These are phyloP conservation scores for Rhipidura dahli DNA, from an alignment of 2,113 vertebrate species.

Conservation along the genomic window DNA sequence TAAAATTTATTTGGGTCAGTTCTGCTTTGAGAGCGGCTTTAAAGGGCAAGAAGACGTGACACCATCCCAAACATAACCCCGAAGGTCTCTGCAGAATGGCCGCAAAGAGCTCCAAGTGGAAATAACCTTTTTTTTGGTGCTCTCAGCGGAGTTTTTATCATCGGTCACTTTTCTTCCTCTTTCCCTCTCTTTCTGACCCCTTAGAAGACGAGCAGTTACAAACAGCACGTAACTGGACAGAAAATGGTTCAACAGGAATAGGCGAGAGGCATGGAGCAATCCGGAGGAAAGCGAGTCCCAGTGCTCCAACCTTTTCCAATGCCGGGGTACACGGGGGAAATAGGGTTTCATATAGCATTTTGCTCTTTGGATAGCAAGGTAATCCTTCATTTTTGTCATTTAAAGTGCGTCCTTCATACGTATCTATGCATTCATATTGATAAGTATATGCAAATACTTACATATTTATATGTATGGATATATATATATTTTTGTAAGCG, in stretches of 20 bases:
- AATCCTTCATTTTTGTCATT: background rate
- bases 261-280: background rate
- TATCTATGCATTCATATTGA: background rate
- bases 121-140: background rate
- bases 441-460: background rate
- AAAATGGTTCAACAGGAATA: background rate
- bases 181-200: background rate
- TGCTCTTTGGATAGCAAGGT: conserved; percentile 57
- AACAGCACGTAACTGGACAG: background rate
- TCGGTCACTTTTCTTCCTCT: background rate
- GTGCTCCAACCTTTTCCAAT: conserved; percentile 75
- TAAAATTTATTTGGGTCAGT: background rate
- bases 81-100: background rate
- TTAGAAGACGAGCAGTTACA: background rate
- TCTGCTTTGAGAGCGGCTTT: background rate
- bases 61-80: background rate
- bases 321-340: conserved; percentile 64
- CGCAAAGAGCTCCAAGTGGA: background rate
- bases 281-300: conserved; percentile 73
- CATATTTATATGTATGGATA: background rate
- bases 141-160: background rate
- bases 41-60: background rate
- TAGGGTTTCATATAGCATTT: conserved; percentile 74
- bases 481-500: background rate
- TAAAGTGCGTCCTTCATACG: background rate